Conservation (phyloP, 2,797 vertebrate genomes). For the Chiloscyllium punctatum region DNA sequence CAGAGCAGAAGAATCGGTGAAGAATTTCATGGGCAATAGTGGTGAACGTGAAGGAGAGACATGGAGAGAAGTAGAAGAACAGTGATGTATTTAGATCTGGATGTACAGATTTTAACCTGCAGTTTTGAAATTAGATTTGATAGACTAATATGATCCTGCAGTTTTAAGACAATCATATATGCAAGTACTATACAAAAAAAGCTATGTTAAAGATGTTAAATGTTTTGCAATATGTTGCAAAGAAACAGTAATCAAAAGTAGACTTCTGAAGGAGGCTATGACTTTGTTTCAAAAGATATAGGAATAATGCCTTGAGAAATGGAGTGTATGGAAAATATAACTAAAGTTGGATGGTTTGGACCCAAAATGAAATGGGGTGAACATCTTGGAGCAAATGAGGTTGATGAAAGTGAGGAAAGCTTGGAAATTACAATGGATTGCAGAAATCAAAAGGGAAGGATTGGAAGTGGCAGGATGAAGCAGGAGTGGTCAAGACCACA, state of each 20-base stretch:
- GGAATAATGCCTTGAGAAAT: not conserved
- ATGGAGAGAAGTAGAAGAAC: too few relatives aligned
- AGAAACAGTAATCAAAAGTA: too few relatives aligned
- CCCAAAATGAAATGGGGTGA: not conserved
- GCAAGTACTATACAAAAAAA: not conserved
- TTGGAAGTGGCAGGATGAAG: not conserved
- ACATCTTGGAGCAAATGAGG: not conserved
- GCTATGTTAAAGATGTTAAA: not conserved
- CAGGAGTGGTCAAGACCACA: not conserved
- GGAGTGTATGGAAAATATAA: not conserved
- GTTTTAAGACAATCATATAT: not conserved
- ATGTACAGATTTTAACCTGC: not conserved
- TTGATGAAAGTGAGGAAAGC: not conserved
- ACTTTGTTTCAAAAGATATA: not conserved
- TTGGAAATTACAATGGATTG: not conserved
- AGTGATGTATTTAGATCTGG: not conserved
- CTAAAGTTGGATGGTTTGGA: not conserved
- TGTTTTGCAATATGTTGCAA: too few relatives aligned
- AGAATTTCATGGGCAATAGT: too few relatives aligned
- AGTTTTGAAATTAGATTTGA: not conserved
- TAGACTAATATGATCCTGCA: not conserved
- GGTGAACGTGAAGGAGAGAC: too few relatives aligned
- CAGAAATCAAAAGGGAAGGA: not conserved
- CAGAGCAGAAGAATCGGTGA: not conserved
- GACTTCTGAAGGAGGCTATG: too few relatives aligned